Evolutionary conservation across 1,140 invertebrate species (phyloP).

Genomic region (Gonioctena quinquepunctata): DNA sequence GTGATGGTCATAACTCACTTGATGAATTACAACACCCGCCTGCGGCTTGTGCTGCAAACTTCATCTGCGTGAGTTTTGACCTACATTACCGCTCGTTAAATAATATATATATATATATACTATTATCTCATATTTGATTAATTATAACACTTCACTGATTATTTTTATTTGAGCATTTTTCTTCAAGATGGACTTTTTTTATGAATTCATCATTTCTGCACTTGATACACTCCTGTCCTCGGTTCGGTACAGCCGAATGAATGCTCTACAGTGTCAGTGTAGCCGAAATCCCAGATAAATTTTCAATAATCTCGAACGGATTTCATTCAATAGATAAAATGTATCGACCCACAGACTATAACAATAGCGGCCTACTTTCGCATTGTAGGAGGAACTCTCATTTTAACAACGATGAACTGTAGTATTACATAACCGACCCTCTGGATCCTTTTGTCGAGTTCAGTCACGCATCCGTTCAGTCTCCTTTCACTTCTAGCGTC

Average conservation of each 20-base stretch:
- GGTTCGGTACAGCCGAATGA: neutral
- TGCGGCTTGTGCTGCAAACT: no score
- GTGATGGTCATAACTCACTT: no score
- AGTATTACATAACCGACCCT: conserved; percentile 18
- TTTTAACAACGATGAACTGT: conserved; percentile 20
- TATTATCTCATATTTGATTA: no score
- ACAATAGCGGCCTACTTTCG: conserved; percentile 11
- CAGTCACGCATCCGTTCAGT: neutral
- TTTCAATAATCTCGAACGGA: neutral
- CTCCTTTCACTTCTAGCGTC: conserved; percentile 16
- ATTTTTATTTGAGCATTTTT: no score
- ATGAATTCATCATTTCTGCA: neutral
- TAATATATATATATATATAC: no score
- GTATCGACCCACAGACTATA: conserved; percentile 2
- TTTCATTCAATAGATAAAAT: neutral
- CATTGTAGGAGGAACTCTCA: conserved; percentile 18
- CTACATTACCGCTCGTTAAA: no score
- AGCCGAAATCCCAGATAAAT: no score
- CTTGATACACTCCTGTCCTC: neutral
- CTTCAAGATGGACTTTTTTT: no score
- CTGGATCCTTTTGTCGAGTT: conserved; percentile 9
- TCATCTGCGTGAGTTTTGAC: no score
- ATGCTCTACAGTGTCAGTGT: no score
- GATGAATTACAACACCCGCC: no score
- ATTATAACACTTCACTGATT: no score